Evolutionary conservation across 2,797 vertebrate genomes (phyloP).

Genomic region (Natrix natrix): DNA sequence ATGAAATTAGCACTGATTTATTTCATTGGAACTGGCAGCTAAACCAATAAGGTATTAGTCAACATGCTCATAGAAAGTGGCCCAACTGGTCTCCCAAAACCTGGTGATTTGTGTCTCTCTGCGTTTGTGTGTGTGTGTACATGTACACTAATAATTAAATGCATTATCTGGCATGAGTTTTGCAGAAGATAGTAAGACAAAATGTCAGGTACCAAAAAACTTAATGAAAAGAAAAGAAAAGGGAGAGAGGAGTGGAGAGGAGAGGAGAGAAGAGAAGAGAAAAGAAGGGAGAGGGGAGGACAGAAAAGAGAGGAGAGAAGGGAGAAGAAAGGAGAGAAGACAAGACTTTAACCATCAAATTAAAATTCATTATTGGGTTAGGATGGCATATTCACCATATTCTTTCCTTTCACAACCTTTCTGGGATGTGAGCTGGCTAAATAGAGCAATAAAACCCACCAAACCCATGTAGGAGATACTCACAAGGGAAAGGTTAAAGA

Average conservation of each 20-base stretch:
- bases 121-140: no score
- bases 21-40: conserved; percentile 61
- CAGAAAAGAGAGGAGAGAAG: background rate
- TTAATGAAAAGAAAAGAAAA: background rate
- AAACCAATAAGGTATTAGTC: conserved; percentile 40
- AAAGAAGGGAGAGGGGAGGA: background rate
- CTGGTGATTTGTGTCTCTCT: conserved; percentile 20
- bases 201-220: conserved; percentile 11
- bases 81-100: conserved; percentile 22
- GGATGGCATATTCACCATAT: background rate
- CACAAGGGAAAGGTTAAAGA: background rate
- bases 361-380: background rate
- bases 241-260: background rate
- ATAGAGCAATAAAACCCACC: background rate
- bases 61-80: conserved; percentile 26
- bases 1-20: conserved; percentile 69
- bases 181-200: conserved; percentile 32
- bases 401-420: background rate
- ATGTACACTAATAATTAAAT: conserved; percentile 54
- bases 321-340: background rate
- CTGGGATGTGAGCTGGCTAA: background rate
- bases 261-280: background rate
- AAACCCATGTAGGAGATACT: background rate
- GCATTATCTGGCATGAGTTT: conserved; percentile 21
- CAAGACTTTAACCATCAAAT: background rate